Evolutionary conservation across 2,888 invertebrate species (phyloP).

Genomic region (Cordilura impudica): DNA sequence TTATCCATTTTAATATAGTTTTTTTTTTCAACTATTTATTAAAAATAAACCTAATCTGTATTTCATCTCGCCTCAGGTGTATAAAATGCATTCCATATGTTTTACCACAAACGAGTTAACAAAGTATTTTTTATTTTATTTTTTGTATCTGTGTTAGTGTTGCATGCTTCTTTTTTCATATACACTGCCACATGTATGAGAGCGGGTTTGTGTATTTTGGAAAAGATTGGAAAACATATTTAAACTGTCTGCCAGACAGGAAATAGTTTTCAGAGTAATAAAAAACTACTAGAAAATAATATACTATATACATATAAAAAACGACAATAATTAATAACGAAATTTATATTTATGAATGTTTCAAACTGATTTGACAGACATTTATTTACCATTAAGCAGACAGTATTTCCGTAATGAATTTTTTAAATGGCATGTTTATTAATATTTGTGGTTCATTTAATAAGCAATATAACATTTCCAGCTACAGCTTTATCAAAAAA

Average conservation of each 20-base stretch:
- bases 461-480: too few relatives aligned
- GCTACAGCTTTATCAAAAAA: too few relatives aligned
- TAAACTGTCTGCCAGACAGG: constrained; percentile 7
- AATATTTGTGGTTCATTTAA: too few relatives aligned
- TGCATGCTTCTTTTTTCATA: neutral
- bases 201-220: neutral
- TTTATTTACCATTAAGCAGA: neutral
- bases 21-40: neutral
- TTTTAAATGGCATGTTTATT: too few relatives aligned
- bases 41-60: neutral
- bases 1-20: too few relatives aligned
- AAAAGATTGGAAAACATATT: constrained; percentile 8
- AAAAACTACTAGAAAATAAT: neutral
- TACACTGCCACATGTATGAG: too few relatives aligned
- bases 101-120: neutral
- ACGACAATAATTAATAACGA: neutral
- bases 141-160: neutral
- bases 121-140: neutral
- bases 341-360: neutral
- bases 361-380: neutral
- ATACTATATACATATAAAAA: too few relatives aligned
- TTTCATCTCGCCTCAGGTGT: constrained; percentile 2
- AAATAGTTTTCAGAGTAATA: neutral
- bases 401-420: too few relatives aligned
- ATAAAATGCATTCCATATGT: neutral